Evolutionary conservation across 2,888 invertebrate genomes (phyloP).

Genomic region (Lottia scabra): DNA sequence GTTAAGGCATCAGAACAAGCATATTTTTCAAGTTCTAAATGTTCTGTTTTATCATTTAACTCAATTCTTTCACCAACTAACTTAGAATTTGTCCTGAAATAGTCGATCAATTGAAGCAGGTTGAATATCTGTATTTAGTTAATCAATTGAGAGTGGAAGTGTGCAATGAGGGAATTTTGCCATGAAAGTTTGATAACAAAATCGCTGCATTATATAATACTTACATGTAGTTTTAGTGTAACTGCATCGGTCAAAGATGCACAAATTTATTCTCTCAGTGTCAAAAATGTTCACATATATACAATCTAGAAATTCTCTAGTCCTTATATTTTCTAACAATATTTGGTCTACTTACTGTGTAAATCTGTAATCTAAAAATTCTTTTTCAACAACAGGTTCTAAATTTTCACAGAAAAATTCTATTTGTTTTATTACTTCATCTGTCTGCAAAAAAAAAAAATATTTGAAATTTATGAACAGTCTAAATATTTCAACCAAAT

Average conservation of each 20-base stretch:
- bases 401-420: conserved; percentile 20
- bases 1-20: conserved; percentile 95
- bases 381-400: conserved; percentile 77
- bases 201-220: too few relatives aligned
- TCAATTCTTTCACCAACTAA: conserved; percentile 29
- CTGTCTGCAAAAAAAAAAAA: conserved; percentile 28
- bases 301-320: too few relatives aligned
- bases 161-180: too few relatives aligned
- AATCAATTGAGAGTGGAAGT: too few relatives aligned
- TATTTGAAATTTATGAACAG: background rate
- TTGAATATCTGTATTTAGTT: too few relatives aligned
- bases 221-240: too few relatives aligned
- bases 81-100: conserved; percentile 33
- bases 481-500: too few relatives aligned
- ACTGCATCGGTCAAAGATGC: too few relatives aligned
- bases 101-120: background rate
- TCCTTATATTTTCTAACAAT: too few relatives aligned
- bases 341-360: conserved; percentile 68
- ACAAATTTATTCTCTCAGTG: too few relatives aligned
- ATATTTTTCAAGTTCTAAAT: conserved; percentile 80
- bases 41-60: conserved; percentile 17
- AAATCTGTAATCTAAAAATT: conserved; percentile 86
- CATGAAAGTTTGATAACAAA: too few relatives aligned
- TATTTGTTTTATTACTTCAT: conserved; percentile 31
- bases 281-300: background rate